These are phyloP conservation scores for Microplitis deprimator DNA, from an alignment of 2,888 invertebrate species.

Conservation along the genomic window DNA sequence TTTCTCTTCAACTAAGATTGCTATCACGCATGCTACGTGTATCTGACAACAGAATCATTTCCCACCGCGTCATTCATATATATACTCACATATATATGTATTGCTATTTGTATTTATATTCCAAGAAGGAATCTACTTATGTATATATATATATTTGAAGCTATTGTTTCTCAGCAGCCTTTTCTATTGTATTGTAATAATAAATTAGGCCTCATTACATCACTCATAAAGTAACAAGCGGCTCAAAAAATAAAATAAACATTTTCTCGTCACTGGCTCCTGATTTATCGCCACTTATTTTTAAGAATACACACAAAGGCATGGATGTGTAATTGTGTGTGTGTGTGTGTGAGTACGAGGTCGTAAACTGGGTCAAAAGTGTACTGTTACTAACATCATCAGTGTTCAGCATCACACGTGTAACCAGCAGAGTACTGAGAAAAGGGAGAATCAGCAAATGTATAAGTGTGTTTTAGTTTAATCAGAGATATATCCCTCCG, in stretches of 20 bases:
- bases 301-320: background rate
- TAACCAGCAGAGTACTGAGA: background rate
- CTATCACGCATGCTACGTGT: slow-evolving; percentile 6
- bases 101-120: background rate
- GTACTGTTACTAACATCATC: slow-evolving; percentile 8
- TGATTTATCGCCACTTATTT: background rate
- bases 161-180: background rate
- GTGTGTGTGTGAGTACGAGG: background rate
- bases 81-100: background rate
- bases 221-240: background rate
- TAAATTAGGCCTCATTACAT: background rate
- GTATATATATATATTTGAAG: background rate
- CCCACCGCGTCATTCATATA: background rate
- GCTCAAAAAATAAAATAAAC: background rate
- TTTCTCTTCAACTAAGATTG: background rate
- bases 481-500: slow-evolving; percentile 33
- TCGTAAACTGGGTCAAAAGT: slow-evolving; percentile 32
- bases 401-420: slow-evolving; percentile 9
- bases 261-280: background rate
- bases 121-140: background rate
- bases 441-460: background rate
- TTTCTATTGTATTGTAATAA: background rate
- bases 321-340: background rate
- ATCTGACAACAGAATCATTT: slow-evolving; percentile 1
- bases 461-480: slow-evolving; percentile 22